A percentile compares a stretch with the other conserved stretches of the same genome.
These are phyloP conservation scores for Camponotus floridanus DNA, from an alignment of 1,140 invertebrate genomes.

Conservation along the genomic window DNA sequence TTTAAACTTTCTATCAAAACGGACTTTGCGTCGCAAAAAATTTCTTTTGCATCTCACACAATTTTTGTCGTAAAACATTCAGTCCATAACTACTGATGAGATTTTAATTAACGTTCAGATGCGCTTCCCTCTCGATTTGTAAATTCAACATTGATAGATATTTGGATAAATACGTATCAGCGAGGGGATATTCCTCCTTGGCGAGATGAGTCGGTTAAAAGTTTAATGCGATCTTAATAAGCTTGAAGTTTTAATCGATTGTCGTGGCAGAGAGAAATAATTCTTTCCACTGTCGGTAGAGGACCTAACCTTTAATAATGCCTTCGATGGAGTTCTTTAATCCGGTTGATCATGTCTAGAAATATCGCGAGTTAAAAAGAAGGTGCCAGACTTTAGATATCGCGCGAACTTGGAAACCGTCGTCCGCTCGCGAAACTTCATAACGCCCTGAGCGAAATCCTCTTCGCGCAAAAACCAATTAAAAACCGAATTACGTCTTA, in stretches of 20 bases:
- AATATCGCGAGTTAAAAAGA: constrained; percentile 68
- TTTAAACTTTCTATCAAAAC: not conserved
- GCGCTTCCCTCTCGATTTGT: not conserved
- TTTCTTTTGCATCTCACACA: not conserved
- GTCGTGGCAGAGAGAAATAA: constrained; percentile 59
- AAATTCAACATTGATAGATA: constrained; percentile 1
- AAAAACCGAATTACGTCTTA: constrained; percentile 64
- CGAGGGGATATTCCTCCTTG: not conserved
- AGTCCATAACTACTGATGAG: not conserved
- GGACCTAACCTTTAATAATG: constrained; percentile 73
- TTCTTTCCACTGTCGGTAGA: constrained; percentile 31
- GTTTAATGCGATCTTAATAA: constrained; percentile 71
- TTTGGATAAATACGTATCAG: constrained; percentile 33
- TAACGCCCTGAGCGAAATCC: constrained; percentile 46
- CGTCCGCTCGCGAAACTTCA: constrained; percentile 61
- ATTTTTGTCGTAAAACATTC: not conserved
- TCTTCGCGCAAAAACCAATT: constrained; percentile 67
- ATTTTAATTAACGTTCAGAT: not conserved
- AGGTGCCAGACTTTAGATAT: constrained; percentile 61
- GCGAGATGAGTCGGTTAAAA: constrained; percentile 21
- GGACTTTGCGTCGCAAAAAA: not conserved
- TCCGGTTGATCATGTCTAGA: constrained; percentile 64
- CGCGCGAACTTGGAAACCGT: constrained; percentile 68
- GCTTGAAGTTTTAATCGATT: constrained; percentile 70
- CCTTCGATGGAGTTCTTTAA: constrained; percentile 75